Base-by-base conservation (phyloP, 1,140 invertebrate genomes). In the Latrodectus geometricus region DNA sequence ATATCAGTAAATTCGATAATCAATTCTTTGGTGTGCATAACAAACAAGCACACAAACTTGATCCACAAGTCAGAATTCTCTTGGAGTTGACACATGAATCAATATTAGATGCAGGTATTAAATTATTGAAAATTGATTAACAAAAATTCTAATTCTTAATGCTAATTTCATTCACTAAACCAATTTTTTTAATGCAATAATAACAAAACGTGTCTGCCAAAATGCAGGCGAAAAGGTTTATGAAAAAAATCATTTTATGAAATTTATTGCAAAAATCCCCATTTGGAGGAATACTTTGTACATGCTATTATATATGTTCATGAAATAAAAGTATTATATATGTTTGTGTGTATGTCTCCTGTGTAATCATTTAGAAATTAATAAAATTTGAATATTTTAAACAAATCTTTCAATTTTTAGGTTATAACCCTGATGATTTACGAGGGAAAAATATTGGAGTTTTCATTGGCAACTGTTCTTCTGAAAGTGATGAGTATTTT, bases 41-140 rank as follows among this genome's bases (percentile, higher is more conserved):
- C 4, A 98, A 98, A 92, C 97, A 99, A 91, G 97, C 97, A 0
- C 93, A 98, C 89, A 93, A 94, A 61, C 99, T 99, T 97, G 98
- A 99, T 91, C 98, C 98, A 8, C 96, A 99, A 91, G 92, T 99
- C 61, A 93, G 98, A 88, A 93, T 99, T 89, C 91, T 99, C 48
- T 93, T 99, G 7, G 98, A 99, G 92, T 90, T 95, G n/a, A 96
- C 97, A 3, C 95, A 98, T 91, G 98, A 99, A 92, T 95, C 97
- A 0, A 96, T 99, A 81, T 93, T 98, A 84, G 98, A 99, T 93
- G 96, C 98, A 73, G 97, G 97, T 92, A 73, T 83, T 68, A 48
- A 21, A 14, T 61, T 61, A 61, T 61, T 61, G 35, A 35, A 35
- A 35, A 35, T 35, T 35, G 35, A 35, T 35, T 1, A 1, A 35